phyloP scores from a whole-genome alignment of 1,140 invertebrate genomes.

The Drosophila sproati region DNA sequence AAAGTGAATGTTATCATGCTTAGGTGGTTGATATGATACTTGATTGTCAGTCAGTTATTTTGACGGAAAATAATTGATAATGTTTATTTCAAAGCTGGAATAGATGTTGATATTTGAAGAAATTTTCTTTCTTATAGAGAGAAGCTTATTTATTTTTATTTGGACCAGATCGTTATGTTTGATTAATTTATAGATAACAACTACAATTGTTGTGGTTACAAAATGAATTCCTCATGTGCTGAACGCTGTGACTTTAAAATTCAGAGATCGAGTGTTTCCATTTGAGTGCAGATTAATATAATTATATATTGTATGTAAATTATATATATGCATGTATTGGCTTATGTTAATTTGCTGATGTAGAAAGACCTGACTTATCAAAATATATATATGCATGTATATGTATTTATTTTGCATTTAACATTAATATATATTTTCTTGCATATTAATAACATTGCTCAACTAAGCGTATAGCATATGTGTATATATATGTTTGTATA shows the following conservation, averaged over 20 bases:
- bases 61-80: too few species aligned
- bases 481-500: slow-evolving; percentile 14
- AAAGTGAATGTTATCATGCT: background rate
- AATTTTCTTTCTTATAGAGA: background rate
- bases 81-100: background rate
- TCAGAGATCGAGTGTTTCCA: slow-evolving; percentile 2
- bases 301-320: background rate
- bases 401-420: slow-evolving; percentile 19
- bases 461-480: slow-evolving; percentile 12
- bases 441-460: slow-evolving; percentile 22
- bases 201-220: slow-evolving; percentile 13
- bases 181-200: slow-evolving; percentile 17
- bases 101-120: background rate
- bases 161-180: slow-evolving; percentile 29
- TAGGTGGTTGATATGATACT: too few species aligned
- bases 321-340: background rate
- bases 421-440: slow-evolving; percentile 19
- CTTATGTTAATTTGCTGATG: slow-evolving; percentile 12
- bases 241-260: background rate
- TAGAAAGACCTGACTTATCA: slow-evolving; percentile 30
- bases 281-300: slow-evolving; percentile 4
- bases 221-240: slow-evolving; percentile 1
- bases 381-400: slow-evolving; percentile 17
- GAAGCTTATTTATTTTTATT: slow-evolving; percentile 16
- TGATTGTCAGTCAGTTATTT: too few species aligned